Evolutionary conservation across 2,888 invertebrate species (phyloP).

Genomic region (Lasioglossum malachurum): DNA sequence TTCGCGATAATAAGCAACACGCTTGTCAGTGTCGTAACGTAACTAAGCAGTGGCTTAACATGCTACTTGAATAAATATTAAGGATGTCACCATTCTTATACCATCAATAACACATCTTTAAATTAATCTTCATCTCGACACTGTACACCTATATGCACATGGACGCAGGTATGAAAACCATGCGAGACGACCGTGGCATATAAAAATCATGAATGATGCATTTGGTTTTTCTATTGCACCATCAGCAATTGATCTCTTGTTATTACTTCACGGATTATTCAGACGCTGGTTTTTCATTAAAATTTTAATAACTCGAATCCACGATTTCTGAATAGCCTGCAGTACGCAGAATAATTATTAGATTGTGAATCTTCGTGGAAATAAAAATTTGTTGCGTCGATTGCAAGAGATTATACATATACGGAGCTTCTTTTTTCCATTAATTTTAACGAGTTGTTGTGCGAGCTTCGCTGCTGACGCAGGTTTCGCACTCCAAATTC

Average conservation of each 20-base stretch:
- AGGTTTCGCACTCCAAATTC: too few species aligned
- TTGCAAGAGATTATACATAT: neutral
- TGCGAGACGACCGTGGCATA: neutral
- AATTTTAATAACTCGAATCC: neutral
- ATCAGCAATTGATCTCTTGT: neutral
- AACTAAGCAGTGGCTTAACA: slow-evolving; percentile 1
- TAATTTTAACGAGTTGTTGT: neutral
- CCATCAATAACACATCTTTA: slow-evolving; percentile 6
- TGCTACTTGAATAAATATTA: neutral
- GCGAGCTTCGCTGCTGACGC: neutral
- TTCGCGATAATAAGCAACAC: neutral
- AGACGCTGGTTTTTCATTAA: neutral
- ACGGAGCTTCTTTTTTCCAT: neutral
- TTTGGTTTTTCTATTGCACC: neutral
- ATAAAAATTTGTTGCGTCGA: neutral
- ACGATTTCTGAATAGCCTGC: neutral
- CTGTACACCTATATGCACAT: neutral
- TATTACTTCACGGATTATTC: neutral
- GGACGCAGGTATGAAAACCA: neutral
- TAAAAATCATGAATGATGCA: slow-evolving; percentile 14
- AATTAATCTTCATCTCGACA: slow-evolving; percentile 9
- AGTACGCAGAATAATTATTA: neutral
- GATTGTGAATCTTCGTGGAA: neutral
- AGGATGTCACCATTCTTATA: slow-evolving; percentile 10
- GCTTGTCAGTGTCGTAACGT: neutral